Evolutionary conservation across 2,113 vertebrate genomes (phyloP).

Genomic region (Microcebus jonahi): DNA sequence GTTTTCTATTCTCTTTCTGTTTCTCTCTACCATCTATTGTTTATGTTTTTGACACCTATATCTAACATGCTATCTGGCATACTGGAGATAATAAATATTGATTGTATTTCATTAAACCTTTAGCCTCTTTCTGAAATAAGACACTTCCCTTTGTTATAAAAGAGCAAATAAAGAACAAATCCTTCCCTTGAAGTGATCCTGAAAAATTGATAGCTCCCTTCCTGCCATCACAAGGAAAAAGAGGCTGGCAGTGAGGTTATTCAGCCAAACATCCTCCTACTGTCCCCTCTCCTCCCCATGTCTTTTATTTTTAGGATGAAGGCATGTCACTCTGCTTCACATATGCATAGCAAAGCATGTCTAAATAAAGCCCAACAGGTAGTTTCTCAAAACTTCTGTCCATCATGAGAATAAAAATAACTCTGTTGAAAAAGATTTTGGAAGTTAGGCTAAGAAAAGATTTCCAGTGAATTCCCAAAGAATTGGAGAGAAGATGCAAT

Average conservation of each 20-base stretch:
- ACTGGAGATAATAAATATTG: neutral
- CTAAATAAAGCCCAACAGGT: conserved; percentile 12
- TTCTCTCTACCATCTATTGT: neutral
- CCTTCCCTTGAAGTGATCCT: neutral
- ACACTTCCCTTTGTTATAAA: neutral
- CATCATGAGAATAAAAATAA: conserved; percentile 46
- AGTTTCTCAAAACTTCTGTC: conserved; percentile 53
- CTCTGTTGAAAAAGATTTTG: neutral
- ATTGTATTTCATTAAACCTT: conserved; percentile 13
- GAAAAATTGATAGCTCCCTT: neutral
- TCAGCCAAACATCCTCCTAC: neutral
- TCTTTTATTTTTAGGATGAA: neutral
- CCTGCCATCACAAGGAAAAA: neutral
- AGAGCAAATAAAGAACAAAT: neutral
- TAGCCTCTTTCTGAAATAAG: conserved; percentile 20
- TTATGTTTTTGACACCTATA: neutral
- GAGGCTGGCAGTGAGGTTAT: neutral
- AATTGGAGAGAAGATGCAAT: neutral
- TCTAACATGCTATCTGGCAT: neutral
- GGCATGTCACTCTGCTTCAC: neutral
- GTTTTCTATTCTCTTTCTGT: neutral
- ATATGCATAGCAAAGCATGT: neutral
- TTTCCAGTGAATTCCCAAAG: neutral
- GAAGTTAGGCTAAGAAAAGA: neutral
- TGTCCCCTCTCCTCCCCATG: neutral